phyloP scores from a whole-genome alignment of 2,888 invertebrate genomes.

The Napeogenes inachia region DNA sequence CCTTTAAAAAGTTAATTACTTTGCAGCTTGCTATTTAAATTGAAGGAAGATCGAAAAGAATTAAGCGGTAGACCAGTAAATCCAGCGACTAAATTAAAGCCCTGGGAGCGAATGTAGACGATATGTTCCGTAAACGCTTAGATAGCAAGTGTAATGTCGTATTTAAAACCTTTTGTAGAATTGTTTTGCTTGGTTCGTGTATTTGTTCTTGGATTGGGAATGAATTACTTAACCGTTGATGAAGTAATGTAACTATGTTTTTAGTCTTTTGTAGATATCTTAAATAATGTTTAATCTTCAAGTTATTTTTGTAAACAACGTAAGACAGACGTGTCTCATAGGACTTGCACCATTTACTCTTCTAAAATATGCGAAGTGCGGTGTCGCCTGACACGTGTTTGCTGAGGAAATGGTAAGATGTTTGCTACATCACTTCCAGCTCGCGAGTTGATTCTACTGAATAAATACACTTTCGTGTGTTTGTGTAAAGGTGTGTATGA shows the following conservation, averaged over 20 bases:
- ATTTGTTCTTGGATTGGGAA: not conserved
- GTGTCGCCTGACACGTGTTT: slow-evolving; percentile 4
- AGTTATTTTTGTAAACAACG: slow-evolving; percentile 1
- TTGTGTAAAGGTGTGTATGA: slow-evolving; percentile 1
- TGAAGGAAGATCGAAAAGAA: slow-evolving; percentile 16
- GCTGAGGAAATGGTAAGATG: slow-evolving; percentile 7
- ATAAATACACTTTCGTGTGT: slow-evolving; percentile 16
- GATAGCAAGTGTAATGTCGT: not conserved
- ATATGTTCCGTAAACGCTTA: slow-evolving; percentile 26
- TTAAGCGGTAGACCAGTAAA: slow-evolving; percentile 20
- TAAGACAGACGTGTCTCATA: slow-evolving; percentile 1
- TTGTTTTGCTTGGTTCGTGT: not conserved
- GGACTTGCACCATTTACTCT: slow-evolving; percentile 1
- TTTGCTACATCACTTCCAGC: slow-evolving; percentile 3
- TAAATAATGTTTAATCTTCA: not conserved
- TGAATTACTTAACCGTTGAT: not conserved
- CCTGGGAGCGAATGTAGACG: slow-evolving; percentile 32
- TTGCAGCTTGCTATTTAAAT: slow-evolving; percentile 17
- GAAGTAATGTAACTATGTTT: not conserved
- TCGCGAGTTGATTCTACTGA: slow-evolving; percentile 6
- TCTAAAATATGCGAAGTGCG: slow-evolving; percentile 3
- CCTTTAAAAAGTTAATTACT: slow-evolving; percentile 16
- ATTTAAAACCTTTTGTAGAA: slow-evolving; percentile 1
- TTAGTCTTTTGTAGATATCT: not conserved
- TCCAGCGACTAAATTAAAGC: slow-evolving; percentile 28